Percentiles rank a stretch among this genome's conserved stretches.
Evolutionary conservation across 2,113 vertebrate species (phyloP).

Genomic region (Colistium nudipinnis): DNA sequence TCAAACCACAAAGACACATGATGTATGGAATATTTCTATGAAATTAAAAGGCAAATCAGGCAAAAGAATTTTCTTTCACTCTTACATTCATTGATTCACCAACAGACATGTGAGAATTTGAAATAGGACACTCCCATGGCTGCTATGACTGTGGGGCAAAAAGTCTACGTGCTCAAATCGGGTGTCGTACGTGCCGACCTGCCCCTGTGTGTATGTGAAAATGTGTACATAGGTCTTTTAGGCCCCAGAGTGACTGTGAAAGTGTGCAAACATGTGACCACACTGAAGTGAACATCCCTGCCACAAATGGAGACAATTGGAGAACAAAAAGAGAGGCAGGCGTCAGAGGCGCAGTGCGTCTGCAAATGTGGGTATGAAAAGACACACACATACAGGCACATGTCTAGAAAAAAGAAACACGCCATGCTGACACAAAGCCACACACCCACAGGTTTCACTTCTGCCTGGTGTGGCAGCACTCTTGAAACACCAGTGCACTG

Average conservation of each 20-base stretch:
- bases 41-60: conserved; percentile 23
- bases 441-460: conserved; percentile 85
- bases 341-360: conserved; percentile 71
- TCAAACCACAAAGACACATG: conserved; percentile 43
- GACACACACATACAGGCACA: conserved; percentile 59
- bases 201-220: conserved; percentile 57
- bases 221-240: conserved; percentile 45
- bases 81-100: conserved; percentile 15
- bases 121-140: conserved; percentile 56
- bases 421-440: conserved; percentile 71
- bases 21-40: conserved; percentile 36
- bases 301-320: conserved; percentile 57
- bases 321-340: conserved; percentile 63
- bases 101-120: conserved; percentile 26
- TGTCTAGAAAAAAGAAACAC: conserved; percentile 71
- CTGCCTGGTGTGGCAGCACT: conserved; percentile 81
- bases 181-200: conserved; percentile 76
- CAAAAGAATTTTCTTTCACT: conserved; percentile 25
- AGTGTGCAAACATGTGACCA: conserved; percentile 56
- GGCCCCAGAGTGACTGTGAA: conserved; percentile 39
- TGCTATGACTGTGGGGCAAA: conserved; percentile 54
- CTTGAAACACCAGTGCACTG: conserved; percentile 71
- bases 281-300: conserved; percentile 63
- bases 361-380: conserved; percentile 67
- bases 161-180: conserved; percentile 61